A percentile compares a stretch with the other conserved stretches of the same genome.
These are phyloP conservation scores for Hycleus cichorii DNA, from an alignment of 1,140 invertebrate genomes.

Conservation along the genomic window DNA sequence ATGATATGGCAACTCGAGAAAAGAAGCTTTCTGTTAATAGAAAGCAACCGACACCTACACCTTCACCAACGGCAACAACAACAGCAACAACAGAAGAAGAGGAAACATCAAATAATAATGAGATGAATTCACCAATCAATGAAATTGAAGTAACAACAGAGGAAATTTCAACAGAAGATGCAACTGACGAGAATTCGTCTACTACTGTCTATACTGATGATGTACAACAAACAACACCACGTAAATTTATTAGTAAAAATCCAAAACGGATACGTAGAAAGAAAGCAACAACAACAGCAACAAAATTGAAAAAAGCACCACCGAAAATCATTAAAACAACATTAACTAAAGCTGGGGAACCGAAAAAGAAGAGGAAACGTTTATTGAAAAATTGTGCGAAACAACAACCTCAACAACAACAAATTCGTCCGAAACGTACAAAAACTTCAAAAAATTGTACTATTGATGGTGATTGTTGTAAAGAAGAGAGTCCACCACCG, in stretches of 20 bases:
- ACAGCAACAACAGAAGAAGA: slow-evolving; percentile 12
- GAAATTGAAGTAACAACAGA: too few relatives aligned
- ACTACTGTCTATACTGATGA: too few relatives aligned
- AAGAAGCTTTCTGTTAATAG: slow-evolving; percentile 35
- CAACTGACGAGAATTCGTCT: neutral
- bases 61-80: slow-evolving; percentile 22
- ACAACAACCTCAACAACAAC: slow-evolving; percentile 19
- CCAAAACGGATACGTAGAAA: slow-evolving; percentile 13
- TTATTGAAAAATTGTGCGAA: slow-evolving; percentile 35
- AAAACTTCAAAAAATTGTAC: slow-evolving; percentile 14
- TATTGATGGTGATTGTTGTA: too few relatives aligned
- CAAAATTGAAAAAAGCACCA: slow-evolving; percentile 27
- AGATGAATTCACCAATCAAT: too few relatives aligned
- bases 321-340: slow-evolving; percentile 29
- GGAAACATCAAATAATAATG: neutral
- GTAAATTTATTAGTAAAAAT: slow-evolving; percentile 23
- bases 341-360: slow-evolving; percentile 13
- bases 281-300: slow-evolving; percentile 17
- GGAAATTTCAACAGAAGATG: too few relatives aligned
- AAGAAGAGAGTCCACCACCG: slow-evolving; percentile 7
- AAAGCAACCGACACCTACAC: slow-evolving; percentile 28
- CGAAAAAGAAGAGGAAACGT: slow-evolving; percentile 32
- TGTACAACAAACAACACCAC: neutral
- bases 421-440: slow-evolving; percentile 7
- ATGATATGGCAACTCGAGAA: slow-evolving; percentile 41